Conservation (phyloP, 2,113 vertebrate genomes). For the Chaetops frenatus region DNA sequence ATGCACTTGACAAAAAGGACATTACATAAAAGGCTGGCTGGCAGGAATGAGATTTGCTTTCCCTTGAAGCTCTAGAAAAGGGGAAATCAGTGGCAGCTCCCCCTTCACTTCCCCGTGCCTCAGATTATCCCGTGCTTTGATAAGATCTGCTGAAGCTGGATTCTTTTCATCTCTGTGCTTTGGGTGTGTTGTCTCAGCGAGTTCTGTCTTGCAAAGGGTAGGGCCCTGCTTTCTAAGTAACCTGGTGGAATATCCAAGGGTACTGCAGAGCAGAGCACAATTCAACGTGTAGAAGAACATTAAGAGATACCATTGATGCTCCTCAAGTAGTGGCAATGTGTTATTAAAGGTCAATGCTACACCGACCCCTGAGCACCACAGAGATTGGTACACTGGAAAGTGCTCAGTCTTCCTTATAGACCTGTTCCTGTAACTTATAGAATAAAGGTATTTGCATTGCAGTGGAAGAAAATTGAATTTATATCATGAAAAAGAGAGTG, state of each 20-base stretch:
- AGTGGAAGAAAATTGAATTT: not conserved
- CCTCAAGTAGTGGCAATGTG: not conserved
- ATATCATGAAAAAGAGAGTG: not conserved
- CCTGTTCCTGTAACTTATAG: not conserved
- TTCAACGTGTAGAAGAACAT: fast-evolving
- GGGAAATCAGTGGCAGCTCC: not conserved
- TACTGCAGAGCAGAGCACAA: not conserved
- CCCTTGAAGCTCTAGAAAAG: not conserved
- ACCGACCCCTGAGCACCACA: not conserved
- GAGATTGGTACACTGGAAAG: not conserved
- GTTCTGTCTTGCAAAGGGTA: not conserved
- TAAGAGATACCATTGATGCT: not conserved
- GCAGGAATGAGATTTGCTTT: not conserved
- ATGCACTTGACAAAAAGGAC: not conserved
- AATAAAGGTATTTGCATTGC: not conserved
- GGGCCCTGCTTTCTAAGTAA: not conserved
- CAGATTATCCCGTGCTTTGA: not conserved
- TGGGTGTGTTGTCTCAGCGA: not conserved
- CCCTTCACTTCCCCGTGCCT: not conserved
- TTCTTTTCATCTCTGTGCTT: not conserved
- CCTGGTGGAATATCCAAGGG: not conserved
- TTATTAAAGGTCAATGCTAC: not conserved
- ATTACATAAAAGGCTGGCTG: not conserved
- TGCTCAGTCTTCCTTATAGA: not conserved
- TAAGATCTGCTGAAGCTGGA: not conserved